phyloP scores from a whole-genome alignment of 2,888 invertebrate species.

The Amorpha juglandis region DNA sequence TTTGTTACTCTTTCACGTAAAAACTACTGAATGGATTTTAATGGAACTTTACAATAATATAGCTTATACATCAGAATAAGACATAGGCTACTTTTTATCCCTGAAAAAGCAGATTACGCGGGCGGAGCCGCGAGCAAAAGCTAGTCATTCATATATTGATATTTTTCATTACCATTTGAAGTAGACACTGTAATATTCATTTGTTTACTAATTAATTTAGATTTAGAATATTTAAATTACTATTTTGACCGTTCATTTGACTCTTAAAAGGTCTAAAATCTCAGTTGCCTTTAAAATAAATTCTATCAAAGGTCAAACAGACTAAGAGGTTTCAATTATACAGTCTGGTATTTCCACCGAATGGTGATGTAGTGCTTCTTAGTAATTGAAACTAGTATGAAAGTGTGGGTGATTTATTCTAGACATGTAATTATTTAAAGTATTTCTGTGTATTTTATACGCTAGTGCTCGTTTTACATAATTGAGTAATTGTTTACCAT shows the following conservation, averaged over 20 bases:
- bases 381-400: constrained; percentile 2
- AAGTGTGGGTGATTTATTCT: not conserved
- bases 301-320: not conserved
- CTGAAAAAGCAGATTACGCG: too few relatives aligned
- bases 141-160: not conserved
- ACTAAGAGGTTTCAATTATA: constrained; percentile 8
- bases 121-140: too few relatives aligned
- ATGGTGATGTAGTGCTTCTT: not conserved
- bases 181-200: too few relatives aligned
- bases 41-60: too few relatives aligned
- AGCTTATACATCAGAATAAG: too few relatives aligned
- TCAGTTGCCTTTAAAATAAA: not conserved
- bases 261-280: not conserved
- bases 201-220: not conserved
- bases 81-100: too few relatives aligned
- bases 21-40: too few relatives aligned
- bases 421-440: not conserved
- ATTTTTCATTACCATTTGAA: not conserved
- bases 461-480: not conserved
- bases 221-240: not conserved
- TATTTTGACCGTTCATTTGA: not conserved
- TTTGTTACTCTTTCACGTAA: too few relatives aligned
- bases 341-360: constrained; percentile 8
- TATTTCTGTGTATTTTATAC: not conserved
- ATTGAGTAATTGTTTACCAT: not conserved